Base-by-base conservation (phyloP, 2,888 invertebrate species). In the Euproctis similis region DNA sequence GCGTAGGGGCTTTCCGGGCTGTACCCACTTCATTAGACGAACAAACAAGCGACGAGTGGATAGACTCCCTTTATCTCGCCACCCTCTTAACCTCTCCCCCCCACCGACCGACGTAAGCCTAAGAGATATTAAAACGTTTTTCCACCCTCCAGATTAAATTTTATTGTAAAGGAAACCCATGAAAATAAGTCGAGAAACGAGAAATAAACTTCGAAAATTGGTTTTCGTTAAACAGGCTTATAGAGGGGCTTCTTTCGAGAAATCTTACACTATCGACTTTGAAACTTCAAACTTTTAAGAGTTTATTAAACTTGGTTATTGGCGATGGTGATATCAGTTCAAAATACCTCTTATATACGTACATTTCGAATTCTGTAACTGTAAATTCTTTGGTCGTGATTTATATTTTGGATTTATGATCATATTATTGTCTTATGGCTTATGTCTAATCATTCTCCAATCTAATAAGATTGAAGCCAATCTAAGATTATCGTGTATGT, bases 1-100 rank as follows among this genome's bases (percentile, higher is more conserved):
- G 50, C 45, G 51, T 38, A 57, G 59, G 61, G 59, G 47, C 26
- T 23, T 25, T 23, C 23, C 29, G 30, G 61, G n/a, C 59, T 57
- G 65, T 59, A 57, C 73, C 75, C 71, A 72, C 78, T 78, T 80
- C 81, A 81, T 81, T 81, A 80, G 61, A 47, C 57, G 73, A 61
- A 71, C 70, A 80, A 81, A 81, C 74, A 77, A 73, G 65, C 47
- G 43, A 58, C 65, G 65, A 53, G 66, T 50, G 59, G 61, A 55
- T 53, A 45, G 54, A 46, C 51, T 60, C 53, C 61, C 68, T 68
- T 68, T 68, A 71, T 66, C 67, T 66, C 62, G 39, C 60, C 69
- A 62, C 75, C 73, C 73, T 66, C 67, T 62, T 58, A 63, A 65
- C 68, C 60, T 53, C 52, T 53, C 39, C 34, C 56, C 60, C 53